Conservation (phyloP, 2,888 invertebrate species). For the Miltochrista miniata region DNA sequence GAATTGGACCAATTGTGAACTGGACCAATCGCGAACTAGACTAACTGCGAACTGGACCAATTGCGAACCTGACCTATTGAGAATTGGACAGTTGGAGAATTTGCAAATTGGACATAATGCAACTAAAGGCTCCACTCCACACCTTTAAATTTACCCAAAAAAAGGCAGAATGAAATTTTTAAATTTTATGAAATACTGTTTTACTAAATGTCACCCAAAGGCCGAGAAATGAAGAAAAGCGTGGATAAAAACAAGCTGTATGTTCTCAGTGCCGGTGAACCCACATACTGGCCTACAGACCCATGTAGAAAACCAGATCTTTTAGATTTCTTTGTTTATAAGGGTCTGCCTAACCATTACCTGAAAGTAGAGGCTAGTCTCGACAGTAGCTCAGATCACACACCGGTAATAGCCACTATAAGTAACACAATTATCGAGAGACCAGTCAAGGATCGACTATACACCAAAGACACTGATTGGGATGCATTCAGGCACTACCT, state of each 20-base stretch:
- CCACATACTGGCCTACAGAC: constrained; percentile 4
- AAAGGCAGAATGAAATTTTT: too few relatives aligned
- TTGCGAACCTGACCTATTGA: too few relatives aligned
- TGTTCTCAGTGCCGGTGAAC: background rate
- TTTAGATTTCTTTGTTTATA: constrained; percentile 1
- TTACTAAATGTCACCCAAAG: too few relatives aligned
- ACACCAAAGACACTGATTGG: background rate
- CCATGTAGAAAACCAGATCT: constrained; percentile 5
- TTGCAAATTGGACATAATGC: too few relatives aligned
- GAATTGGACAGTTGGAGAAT: too few relatives aligned
- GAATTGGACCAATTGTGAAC: too few relatives aligned
- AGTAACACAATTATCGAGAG: constrained; percentile 1
- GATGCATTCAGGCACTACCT: background rate
- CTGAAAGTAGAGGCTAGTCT: background rate
- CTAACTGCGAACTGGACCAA: too few relatives aligned
- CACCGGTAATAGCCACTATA: background rate
- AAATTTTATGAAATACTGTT: too few relatives aligned
- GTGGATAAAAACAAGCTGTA: constrained; percentile 4
- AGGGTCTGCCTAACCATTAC: background rate
- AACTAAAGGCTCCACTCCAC: too few relatives aligned
- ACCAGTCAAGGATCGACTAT: background rate
- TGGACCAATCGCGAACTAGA: too few relatives aligned
- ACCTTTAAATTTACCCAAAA: too few relatives aligned
- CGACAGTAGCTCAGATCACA: constrained; percentile 1
- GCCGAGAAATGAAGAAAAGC: background rate